Evolutionary conservation across 23 tunicate genomes (phyloP).

Genomic region (Diplosoma virens): DNA sequence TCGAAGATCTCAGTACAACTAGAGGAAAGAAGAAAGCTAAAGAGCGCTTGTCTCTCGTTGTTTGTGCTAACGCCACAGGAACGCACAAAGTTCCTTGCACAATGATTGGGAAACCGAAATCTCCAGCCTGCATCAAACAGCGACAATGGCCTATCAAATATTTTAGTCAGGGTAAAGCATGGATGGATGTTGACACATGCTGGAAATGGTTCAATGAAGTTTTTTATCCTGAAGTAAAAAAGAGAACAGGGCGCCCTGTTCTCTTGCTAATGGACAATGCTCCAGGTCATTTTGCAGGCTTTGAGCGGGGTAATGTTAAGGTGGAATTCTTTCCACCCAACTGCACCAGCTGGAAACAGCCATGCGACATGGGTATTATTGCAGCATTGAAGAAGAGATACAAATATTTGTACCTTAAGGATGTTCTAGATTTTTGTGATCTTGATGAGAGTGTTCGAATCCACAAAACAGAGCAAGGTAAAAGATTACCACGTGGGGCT

Average conservation of each 20-base stretch:
- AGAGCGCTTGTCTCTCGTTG: constrained; percentile 22
- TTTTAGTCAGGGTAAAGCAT: constrained; percentile 40
- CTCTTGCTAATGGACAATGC: constrained; percentile 33
- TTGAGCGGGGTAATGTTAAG: constrained; percentile 29
- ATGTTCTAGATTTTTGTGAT: constrained; percentile 4
- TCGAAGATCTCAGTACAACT: too few species aligned
- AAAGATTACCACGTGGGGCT: too few species aligned
- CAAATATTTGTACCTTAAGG: constrained; percentile 38
- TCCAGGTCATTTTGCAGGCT: constrained; percentile 45
- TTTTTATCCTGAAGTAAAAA: constrained; percentile 31
- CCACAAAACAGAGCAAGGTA: too few species aligned
- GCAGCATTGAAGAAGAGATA: constrained; percentile 45
- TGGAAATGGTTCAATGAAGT: constrained; percentile 47
- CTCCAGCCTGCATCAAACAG: constrained; percentile 36
- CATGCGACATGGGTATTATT: constrained; percentile 48
- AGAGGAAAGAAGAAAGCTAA: too few species aligned
- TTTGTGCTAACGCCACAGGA: constrained; percentile 54
- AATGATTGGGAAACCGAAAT: constrained; percentile 45
- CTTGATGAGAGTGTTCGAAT: too few species aligned
- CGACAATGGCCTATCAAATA: constrained; percentile 40
- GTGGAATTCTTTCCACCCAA: constrained; percentile 50
- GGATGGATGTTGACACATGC: constrained; percentile 47
- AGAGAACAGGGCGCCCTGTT: constrained; percentile 47
- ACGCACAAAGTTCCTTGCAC: constrained; percentile 42
- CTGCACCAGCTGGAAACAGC: constrained; percentile 48